phyloP scores from a whole-genome alignment of 2,113 vertebrate genomes.

The Nibea albiflora region DNA sequence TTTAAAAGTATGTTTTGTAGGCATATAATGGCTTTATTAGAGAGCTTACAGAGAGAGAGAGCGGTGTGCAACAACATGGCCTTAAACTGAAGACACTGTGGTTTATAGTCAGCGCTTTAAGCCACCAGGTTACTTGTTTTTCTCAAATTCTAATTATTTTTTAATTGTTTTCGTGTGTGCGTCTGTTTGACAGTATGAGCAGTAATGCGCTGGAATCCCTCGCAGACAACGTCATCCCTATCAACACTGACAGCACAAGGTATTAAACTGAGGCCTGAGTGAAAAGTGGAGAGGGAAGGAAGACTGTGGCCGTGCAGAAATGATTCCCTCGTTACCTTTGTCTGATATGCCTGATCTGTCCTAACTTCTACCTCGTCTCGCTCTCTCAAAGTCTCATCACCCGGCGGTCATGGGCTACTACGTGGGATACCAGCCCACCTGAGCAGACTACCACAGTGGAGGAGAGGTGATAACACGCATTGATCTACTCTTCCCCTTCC shows the following conservation, averaged over 20 bases:
- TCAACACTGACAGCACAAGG: slow-evolving; percentile 62
- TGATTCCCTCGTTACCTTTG: neutral
- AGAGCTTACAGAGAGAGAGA: neutral
- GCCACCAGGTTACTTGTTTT: neutral
- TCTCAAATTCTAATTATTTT: neutral
- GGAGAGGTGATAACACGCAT: slow-evolving; percentile 75
- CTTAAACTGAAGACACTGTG: neutral
- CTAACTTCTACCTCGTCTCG: slow-evolving; percentile 17
- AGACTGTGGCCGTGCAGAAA: too few relatives aligned
- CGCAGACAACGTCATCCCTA: slow-evolving; percentile 60
- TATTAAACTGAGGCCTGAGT: slow-evolving; percentile 48
- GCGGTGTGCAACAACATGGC: neutral
- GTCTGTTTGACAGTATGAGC: slow-evolving; percentile 39
- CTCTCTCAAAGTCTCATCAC: slow-evolving; percentile 43
- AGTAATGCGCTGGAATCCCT: slow-evolving; percentile 43
- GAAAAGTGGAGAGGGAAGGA: neutral
- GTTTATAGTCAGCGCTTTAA: neutral
- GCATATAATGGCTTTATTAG: neutral
- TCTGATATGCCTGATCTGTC: slow-evolving; percentile 37
- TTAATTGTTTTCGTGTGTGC: neutral
- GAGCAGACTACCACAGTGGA: slow-evolving; percentile 25
- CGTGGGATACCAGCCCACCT: slow-evolving; percentile 56
- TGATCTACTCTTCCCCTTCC: slow-evolving; percentile 39
- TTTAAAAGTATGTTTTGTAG: neutral
- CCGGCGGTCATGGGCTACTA: slow-evolving; percentile 53